Percentiles rank a stretch among this genome's conserved stretches.
phyloP scores from a whole-genome alignment of 2,888 invertebrate species.

The Schizaphis graminum region DNA sequence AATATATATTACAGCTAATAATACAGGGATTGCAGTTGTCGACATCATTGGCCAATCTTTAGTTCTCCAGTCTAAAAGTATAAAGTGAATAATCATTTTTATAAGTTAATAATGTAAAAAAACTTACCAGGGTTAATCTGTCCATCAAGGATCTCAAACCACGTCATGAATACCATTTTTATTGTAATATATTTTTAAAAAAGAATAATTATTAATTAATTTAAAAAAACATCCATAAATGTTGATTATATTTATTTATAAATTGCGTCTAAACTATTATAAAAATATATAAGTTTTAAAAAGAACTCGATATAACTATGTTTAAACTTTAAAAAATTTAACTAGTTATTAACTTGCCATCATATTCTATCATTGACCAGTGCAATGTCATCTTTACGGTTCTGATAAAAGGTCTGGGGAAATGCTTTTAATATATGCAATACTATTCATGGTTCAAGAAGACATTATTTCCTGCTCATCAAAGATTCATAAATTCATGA shows the following conservation, averaged over 20 bases:
- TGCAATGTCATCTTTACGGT: conserved; percentile 20
- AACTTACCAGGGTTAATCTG: conserved; percentile 28
- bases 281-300: neutral
- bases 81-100: neutral
- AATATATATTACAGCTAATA: conserved; percentile 75
- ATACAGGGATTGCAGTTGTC: conserved; percentile 74
- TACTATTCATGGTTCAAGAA: conserved; percentile 60
- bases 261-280: neutral
- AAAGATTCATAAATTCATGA: conserved; percentile 58
- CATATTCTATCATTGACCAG: conserved; percentile 20
- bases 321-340: conserved; percentile 16
- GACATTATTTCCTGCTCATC: conserved; percentile 63
- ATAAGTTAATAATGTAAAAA: neutral
- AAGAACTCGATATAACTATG: neutral
- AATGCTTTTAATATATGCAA: conserved; percentile 56
- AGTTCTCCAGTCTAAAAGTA: conserved; percentile 75
- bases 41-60: conserved; percentile 77
- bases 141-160: conserved; percentile 34
- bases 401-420: conserved; percentile 35
- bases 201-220: neutral
- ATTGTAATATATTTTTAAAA: neutral
- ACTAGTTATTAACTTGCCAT: conserved; percentile 38
- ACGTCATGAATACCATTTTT: conserved; percentile 40
- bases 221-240: conserved; percentile 46
- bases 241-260: conserved; percentile 1